These are phyloP conservation scores for Oceanodroma leucorhoa DNA, from an alignment of 2,797 vertebrate genomes.

Conservation along the genomic window DNA sequence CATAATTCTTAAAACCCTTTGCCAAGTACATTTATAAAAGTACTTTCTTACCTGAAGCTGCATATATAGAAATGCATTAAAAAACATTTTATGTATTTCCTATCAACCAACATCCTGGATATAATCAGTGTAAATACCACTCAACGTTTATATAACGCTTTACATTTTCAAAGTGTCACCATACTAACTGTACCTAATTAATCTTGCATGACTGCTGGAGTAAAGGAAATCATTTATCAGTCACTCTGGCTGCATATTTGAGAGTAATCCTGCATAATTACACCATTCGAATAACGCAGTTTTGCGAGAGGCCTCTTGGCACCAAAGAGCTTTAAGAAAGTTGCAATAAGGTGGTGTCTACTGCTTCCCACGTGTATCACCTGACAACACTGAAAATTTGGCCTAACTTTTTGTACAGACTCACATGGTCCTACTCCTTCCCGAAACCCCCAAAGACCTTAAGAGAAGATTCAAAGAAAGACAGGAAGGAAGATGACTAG, in stretches of 20 bases:
- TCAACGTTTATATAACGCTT: not conserved
- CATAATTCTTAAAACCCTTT: not conserved
- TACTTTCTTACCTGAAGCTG: not conserved
- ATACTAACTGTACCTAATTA: constrained; percentile 3
- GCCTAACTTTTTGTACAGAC: not conserved
- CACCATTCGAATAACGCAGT: not conserved
- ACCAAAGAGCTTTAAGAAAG: not conserved
- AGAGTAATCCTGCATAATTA: constrained; percentile 16
- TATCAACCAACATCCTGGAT: not conserved
- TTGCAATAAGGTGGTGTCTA: not conserved
- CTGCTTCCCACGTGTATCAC: not conserved
- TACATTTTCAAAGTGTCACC: constrained; percentile 1
- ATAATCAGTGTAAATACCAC: constrained; percentile 13
- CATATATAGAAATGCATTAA: not conserved
- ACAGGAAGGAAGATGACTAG: constrained; percentile 42
- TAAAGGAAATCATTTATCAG: constrained; percentile 21
- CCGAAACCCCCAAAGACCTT: not conserved
- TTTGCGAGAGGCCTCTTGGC: not conserved
- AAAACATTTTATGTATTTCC: not conserved
- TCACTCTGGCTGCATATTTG: constrained; percentile 1
- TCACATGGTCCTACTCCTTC: not conserved
- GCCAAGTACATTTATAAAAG: not conserved
- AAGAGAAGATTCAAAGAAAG: not conserved
- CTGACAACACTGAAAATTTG: not conserved
- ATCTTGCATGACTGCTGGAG: not conserved